Base-by-base conservation (phyloP, 2,113 vertebrate genomes). In the Promerops cafer region DNA sequence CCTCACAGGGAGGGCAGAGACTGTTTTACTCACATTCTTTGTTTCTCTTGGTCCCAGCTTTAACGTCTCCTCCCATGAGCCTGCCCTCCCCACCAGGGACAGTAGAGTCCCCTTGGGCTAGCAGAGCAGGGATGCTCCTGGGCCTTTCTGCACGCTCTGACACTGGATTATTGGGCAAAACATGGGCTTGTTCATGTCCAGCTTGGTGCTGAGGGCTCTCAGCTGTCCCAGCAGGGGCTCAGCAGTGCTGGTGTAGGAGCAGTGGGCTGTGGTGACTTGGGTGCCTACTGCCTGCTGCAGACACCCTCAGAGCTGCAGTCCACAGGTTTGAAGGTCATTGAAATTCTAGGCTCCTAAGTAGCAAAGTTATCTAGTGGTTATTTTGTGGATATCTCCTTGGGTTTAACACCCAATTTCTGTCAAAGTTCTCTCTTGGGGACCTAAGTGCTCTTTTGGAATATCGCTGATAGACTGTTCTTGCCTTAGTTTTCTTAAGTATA, bases 111-210 rank as follows among this genome's bases (percentile, higher is more conserved):
- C 72, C 66, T 10, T 16, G 21, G 39, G 33, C 35, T 69, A 19
- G 15, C 76, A 70, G 27, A 60, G 33, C 28, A 57, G 44, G 13
- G 59, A n/a, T 44, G 20, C 37, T 42, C 52, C 9, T 9, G 19
- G 24, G 21, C 33, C 28, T 31, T 27, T 54, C 52, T 68, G 42
- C 33, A 28, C 17, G 20, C 26, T 20, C 50, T 65, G 40, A 17
- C 26, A 7, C 4, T 3, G 35, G 16, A 40, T 37, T 1, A 1
- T 1, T 40, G 68, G 28, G 30, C 4, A 83, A 47, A 35, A 60
- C 2, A 4, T 15, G 27, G 28, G 33, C 16, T 75, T 12, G 4
- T 2, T 28, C 0, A 0, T 1, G 5, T n/a, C 35, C 74, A 63
- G 14, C 4, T 56, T 27, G 49, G 63, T 52, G 28, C 53, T 63